These are phyloP conservation scores for Danaus plexippus DNA, from an alignment of 1,140 invertebrate genomes.

Conservation along the genomic window DNA sequence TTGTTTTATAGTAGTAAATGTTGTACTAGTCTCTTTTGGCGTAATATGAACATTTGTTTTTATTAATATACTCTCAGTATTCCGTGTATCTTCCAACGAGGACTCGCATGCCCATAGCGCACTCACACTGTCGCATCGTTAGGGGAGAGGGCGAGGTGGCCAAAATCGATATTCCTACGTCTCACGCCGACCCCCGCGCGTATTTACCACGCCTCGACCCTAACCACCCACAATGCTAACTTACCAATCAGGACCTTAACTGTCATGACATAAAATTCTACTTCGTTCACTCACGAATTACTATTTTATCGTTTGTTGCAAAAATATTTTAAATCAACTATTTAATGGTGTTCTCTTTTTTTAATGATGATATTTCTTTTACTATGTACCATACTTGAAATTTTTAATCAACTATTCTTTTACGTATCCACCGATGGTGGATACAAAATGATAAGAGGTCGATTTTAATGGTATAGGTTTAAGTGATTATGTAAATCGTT, in stretches of 20 bases:
- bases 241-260: constrained; percentile 59
- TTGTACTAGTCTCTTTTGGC: too few species aligned
- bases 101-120: constrained; percentile 51
- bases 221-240: constrained; percentile 63
- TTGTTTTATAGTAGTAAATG: too few species aligned
- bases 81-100: constrained; percentile 44
- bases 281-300: constrained; percentile 30
- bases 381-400: constrained; percentile 2
- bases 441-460: constrained; percentile 1
- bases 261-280: constrained; percentile 47
- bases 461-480: constrained; percentile 26
- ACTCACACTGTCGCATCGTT: constrained; percentile 64
- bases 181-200: constrained; percentile 52
- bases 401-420: constrained; percentile 11
- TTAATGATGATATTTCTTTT: constrained; percentile 8
- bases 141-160: constrained; percentile 60
- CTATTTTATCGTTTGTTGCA: constrained; percentile 21
- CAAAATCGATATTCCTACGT: constrained; percentile 69
- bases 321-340: constrained; percentile 14
- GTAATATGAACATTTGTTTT: constrained; percentile 16
- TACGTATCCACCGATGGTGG: constrained; percentile 1
- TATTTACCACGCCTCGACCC: constrained; percentile 51
- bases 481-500: constrained; percentile 45
- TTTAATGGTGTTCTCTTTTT: background rate
- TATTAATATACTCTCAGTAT: constrained; percentile 39